Evolutionary conservation across 2,888 invertebrate genomes (phyloP).

Genomic region (Enchytraeus crypticus): DNA sequence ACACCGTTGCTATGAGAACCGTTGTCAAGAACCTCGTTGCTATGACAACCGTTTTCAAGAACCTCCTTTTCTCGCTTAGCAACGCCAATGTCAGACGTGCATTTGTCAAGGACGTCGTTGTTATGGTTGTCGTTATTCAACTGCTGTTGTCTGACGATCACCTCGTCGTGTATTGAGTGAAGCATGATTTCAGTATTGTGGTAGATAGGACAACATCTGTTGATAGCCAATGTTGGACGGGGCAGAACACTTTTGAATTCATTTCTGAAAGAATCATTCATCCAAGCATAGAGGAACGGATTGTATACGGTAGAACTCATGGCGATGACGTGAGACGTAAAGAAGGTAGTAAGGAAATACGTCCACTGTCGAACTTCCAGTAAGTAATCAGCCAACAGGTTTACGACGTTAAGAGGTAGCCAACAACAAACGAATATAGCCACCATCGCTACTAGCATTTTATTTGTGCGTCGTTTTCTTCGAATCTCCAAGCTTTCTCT

Average conservation of each 20-base stretch:
- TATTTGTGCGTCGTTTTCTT: constrained; percentile 95
- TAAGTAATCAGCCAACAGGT: constrained; percentile 61
- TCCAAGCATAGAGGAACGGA: constrained; percentile 87
- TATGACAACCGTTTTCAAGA: too few species aligned
- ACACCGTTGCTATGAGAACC: too few species aligned
- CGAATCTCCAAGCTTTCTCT: constrained; percentile 77
- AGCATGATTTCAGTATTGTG: too few species aligned
- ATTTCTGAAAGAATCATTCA: constrained; percentile 85
- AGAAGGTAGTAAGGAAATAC: constrained; percentile 80
- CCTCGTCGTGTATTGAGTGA: too few species aligned
- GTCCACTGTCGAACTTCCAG: constrained; percentile 57
- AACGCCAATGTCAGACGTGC: too few species aligned
- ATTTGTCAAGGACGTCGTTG: too few species aligned
- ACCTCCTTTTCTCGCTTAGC: too few species aligned
- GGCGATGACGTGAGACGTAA: constrained; percentile 76
- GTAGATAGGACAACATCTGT: too few species aligned
- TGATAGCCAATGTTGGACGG: too few species aligned
- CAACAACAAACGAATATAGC: constrained; percentile 92
- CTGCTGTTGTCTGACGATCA: too few species aligned
- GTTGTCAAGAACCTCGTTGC: too few species aligned
- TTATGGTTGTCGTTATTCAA: too few species aligned
- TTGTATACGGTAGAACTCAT: constrained; percentile 92
- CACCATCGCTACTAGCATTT: constrained; percentile 95
- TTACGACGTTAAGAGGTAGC: constrained; percentile 68
- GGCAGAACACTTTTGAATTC: constrained; percentile 60